Evolutionary conservation across 1,140 invertebrate species (phyloP), one percentile per base, ranked within the genome.

Genomic region (Hyles euphorbiae): DNA sequence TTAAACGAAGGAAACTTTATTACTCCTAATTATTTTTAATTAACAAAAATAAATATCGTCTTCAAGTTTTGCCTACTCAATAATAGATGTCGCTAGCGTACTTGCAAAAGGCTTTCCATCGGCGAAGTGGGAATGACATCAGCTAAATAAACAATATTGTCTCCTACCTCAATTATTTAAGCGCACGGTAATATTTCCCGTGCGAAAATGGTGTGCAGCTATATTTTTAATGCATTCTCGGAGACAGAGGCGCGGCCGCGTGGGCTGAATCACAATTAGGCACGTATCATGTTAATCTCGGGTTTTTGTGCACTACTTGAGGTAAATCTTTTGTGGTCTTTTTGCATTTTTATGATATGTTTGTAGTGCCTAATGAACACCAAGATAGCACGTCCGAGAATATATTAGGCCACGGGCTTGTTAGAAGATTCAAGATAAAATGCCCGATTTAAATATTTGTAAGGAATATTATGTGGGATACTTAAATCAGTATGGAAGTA

Each of bases 141-240:
- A 81, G 36, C 70, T 72, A 70, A 68, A 51, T 47, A 58, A 68
- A 60, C 70, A 72, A 76, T 67, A 59, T 70, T 56, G 55, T 56
- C 68, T 68, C 65, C 59, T 71, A 72, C 65, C 68, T 61, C 73
- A 81, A 78, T 79, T 78, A 78, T 69, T 79, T 74, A 71, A 70
- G 61, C 55, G 53, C 63, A 68, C 61, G 67, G 70, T 74, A 78
- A 77, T 76, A 77, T 73, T 77, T 78, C 74, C 72, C 72, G 65
- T 79, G 75, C 76, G 73, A 83, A 81, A 76, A 81, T 78, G 72
- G 70, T 67, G 63, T 74, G 72, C 67, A 75, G 72, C 73, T 70
- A 81, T 81, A 83, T 83, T 81, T 77, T 82, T 81, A 78, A 83
- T 78, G 74, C 76, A 78, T 81, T 81, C 78, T 79, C 62, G 73